phyloP scores from a whole-genome alignment of 2,113 vertebrate species.

The Paradoxurus hermaphroditus region DNA sequence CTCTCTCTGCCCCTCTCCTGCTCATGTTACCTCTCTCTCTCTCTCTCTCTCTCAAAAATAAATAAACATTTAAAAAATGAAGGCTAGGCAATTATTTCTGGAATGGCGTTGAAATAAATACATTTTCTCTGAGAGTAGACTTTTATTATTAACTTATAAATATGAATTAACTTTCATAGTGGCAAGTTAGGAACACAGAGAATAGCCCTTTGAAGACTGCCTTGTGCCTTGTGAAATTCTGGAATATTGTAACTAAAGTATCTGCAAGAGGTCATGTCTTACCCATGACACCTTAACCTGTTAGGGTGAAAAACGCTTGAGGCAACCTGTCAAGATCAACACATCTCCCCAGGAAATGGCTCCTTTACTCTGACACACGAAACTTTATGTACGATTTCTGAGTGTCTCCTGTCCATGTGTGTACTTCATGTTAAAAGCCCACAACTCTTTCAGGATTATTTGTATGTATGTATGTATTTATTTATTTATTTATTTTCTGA shows the following conservation, averaged over 20 bases:
- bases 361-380: background rate
- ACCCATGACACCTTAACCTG: background rate
- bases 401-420: background rate
- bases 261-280: background rate
- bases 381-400: background rate
- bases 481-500: background rate
- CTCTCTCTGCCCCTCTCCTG: too few relatives aligned
- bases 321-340: background rate
- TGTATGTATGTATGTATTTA: too few relatives aligned
- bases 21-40: too few relatives aligned
- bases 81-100: background rate
- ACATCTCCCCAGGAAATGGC: background rate
- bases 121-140: background rate
- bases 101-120: background rate
- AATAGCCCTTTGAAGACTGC: background rate
- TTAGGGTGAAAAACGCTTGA: background rate
- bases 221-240: background rate
- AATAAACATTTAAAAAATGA: background rate
- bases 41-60: too few relatives aligned
- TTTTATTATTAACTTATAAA: background rate
- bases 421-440: background rate
- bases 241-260: background rate
- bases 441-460: background rate
- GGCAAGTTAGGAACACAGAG: background rate
- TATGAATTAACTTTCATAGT: background rate